Percentiles rank a stretch among this genome's conserved stretches.
Evolutionary conservation across 2,113 vertebrate genomes (phyloP).

Genomic region (Himantopus leucocephalus): DNA sequence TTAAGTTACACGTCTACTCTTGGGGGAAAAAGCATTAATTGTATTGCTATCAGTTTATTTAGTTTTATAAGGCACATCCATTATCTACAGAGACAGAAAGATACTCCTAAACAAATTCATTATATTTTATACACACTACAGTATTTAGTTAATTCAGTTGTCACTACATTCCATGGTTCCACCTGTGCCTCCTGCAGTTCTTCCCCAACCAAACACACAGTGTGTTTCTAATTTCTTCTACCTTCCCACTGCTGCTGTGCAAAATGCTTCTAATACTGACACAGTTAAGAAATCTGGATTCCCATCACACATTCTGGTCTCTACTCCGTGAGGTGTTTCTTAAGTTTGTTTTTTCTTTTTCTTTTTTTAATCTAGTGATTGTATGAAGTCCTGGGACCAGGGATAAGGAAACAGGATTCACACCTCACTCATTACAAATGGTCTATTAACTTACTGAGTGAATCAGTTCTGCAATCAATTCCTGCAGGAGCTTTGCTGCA

Average conservation of each 20-base stretch:
- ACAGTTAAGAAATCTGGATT: background rate
- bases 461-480: background rate
- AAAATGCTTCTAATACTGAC: background rate
- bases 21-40: background rate
- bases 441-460: background rate
- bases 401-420: background rate
- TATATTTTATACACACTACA: background rate
- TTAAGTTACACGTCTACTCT: background rate
- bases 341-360: background rate
- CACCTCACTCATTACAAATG: background rate
- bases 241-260: background rate
- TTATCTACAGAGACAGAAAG: background rate
- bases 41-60: background rate
- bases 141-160: background rate
- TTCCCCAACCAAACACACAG: background rate
- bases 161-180: background rate
- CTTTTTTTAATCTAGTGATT: background rate
- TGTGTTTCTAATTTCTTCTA: background rate
- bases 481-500: background rate
- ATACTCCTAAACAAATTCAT: background rate
- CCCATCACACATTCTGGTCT: background rate
- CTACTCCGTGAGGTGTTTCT: background rate
- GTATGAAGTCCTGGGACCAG: background rate
- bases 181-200: background rate
- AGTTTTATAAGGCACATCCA: background rate